Evolutionary conservation across 2,113 vertebrate genomes (phyloP).

Genomic region (Motacilla alba): DNA sequence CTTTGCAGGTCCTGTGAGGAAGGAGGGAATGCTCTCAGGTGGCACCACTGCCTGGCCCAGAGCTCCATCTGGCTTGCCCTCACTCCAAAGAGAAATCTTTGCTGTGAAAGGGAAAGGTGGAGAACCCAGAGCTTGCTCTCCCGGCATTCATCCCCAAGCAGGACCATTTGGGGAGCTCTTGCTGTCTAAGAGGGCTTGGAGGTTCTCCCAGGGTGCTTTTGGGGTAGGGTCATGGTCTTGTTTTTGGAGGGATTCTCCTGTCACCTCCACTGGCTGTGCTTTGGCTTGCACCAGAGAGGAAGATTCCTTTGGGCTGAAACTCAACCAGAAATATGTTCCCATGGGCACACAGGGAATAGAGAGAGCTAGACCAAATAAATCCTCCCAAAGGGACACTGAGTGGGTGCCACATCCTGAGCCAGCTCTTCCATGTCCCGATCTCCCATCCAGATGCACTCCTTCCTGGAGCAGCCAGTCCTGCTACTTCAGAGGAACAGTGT

Average conservation of each 20-base stretch:
- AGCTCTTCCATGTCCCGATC: not conserved
- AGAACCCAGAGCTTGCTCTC: not conserved
- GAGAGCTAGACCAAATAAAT: not conserved
- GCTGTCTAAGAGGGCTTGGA: not conserved
- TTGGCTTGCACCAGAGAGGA: not conserved
- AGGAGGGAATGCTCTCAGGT: not conserved
- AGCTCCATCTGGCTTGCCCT: not conserved
- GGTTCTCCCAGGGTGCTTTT: not conserved
- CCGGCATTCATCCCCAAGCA: not conserved
- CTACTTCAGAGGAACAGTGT: not conserved
- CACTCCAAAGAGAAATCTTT: not conserved
- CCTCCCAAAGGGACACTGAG: not conserved
- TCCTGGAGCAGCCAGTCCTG: not conserved
- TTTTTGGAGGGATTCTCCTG: not conserved
- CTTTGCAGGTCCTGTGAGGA: not conserved
- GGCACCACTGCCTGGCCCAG: not conserved
- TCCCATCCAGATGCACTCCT: not conserved
- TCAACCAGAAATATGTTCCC: not conserved
- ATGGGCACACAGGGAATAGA: too few species aligned
- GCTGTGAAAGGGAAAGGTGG: not conserved
- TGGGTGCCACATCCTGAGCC: accelerated
- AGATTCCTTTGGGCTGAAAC: not conserved
- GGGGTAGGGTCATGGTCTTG: not conserved
- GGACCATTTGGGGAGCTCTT: not conserved
- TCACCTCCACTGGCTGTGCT: not conserved